Conservation (phyloP, 2,888 invertebrate genomes). For the Eupelmus urozonus region DNA sequence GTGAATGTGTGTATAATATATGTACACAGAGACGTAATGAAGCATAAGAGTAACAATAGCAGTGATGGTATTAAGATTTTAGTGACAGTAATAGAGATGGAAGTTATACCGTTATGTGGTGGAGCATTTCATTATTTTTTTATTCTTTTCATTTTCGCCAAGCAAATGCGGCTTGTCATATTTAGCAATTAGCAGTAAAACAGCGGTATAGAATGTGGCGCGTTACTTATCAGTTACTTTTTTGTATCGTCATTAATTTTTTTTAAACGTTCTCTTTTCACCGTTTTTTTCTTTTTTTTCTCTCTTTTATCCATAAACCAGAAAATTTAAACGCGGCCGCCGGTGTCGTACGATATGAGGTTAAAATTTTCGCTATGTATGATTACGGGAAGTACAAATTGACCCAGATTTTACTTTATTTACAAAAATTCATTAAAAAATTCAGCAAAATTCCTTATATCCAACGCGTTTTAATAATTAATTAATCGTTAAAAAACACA, state of each 20-base stretch:
- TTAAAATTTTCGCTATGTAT: conserved; percentile 31
- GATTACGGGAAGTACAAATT: conserved; percentile 41
- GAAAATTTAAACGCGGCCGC: conserved; percentile 23
- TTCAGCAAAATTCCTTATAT: conserved; percentile 25
- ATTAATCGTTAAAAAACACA: no score
- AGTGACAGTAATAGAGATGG: conserved; percentile 40
- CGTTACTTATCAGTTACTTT: conserved; percentile 25
- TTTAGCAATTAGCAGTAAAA: conserved; percentile 29
- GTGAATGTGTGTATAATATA: conserved; percentile 59
- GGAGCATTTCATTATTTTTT: conserved; percentile 9
- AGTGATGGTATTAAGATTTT: conserved; percentile 61
- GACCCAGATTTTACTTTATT: conserved; percentile 46
- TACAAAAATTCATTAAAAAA: conserved; percentile 57
- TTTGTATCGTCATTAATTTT: conserved; percentile 2
- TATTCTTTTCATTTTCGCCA: conserved; percentile 25
- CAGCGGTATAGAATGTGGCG: conserved; percentile 32
- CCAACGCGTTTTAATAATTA: conserved; percentile 25
- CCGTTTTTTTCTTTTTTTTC: conserved; percentile 10
- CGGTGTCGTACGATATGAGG: conserved; percentile 53
- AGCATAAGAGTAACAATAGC: conserved; percentile 56
- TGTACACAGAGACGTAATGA: conserved; percentile 65
- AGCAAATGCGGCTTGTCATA: conserved; percentile 2
- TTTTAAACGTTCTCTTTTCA: conserved; percentile 7
- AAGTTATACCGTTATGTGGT: conserved; percentile 18
- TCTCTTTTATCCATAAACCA: background rate